Conservation (phyloP, 2,113 vertebrate genomes). For the Brachyistius frenatus region DNA sequence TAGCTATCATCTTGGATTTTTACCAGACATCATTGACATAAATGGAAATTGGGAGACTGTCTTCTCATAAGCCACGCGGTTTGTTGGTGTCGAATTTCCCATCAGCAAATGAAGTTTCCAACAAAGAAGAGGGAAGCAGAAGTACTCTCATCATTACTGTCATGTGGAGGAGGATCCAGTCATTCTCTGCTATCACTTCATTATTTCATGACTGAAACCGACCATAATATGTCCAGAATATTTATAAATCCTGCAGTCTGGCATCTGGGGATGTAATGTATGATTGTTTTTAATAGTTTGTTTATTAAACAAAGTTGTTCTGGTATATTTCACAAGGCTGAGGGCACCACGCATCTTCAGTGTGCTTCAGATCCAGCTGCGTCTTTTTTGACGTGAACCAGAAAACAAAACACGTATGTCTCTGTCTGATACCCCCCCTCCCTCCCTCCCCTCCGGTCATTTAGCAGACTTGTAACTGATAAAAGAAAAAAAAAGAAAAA, state of each 20-base stretch:
- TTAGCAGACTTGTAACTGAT: too few species aligned
- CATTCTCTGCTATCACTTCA: conserved; percentile 3
- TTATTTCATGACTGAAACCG: conserved; percentile 26
- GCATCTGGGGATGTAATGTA: conserved; percentile 47
- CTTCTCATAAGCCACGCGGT: conserved; percentile 46
- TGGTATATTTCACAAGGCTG: conserved; percentile 60
- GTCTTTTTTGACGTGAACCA: conserved; percentile 45
- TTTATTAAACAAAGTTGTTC: conserved; percentile 78
- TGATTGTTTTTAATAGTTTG: conserved; percentile 62
- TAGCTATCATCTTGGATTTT: not conserved
- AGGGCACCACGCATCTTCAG: conserved; percentile 26
- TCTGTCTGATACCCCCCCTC: not conserved
- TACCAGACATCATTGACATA: conserved; percentile 1
- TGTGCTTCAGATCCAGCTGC: conserved; percentile 18
- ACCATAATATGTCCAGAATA: conserved; percentile 69
- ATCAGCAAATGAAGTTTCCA: conserved; percentile 45
- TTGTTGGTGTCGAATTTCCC: conserved; percentile 27
- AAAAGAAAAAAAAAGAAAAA: not conserved
- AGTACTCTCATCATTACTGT: not conserved
- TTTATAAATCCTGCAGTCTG: conserved; percentile 35
- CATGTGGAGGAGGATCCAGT: not conserved
- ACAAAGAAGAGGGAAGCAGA: conserved; percentile 21
- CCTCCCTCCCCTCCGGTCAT: conserved; percentile 3
- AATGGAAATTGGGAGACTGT: conserved; percentile 10
- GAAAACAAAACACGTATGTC: conserved; percentile 21